Conservation (phyloP, 2,888 invertebrate species). For the Spialia ferax region DNA sequence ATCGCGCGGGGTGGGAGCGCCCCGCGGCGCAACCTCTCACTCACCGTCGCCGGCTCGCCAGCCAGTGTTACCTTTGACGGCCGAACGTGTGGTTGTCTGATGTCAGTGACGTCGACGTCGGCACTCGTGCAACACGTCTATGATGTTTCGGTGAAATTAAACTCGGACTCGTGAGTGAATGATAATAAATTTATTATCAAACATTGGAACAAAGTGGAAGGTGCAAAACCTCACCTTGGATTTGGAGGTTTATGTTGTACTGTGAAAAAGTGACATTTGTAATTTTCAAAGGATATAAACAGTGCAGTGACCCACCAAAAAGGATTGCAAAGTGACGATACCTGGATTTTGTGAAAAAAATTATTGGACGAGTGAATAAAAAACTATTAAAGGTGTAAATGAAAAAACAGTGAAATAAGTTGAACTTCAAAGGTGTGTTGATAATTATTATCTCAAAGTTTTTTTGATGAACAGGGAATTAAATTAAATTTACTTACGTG, state of each 20-base stretch:
- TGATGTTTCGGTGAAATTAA: slow-evolving; percentile 84
- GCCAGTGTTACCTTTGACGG: slow-evolving; percentile 89
- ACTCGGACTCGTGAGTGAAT: slow-evolving; percentile 81
- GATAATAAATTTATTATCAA: slow-evolving; percentile 84
- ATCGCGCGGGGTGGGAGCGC: slow-evolving; percentile 84
- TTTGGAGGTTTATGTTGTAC: slow-evolving; percentile 75
- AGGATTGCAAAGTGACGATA: slow-evolving; percentile 70
- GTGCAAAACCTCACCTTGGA: slow-evolving; percentile 78
- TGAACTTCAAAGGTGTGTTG: slow-evolving; percentile 51
- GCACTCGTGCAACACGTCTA: slow-evolving; percentile 85
- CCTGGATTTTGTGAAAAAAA: slow-evolving; percentile 52
- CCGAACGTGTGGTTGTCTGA: slow-evolving; percentile 82
- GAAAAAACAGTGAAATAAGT: slow-evolving; percentile 41
- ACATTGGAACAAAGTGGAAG: slow-evolving; percentile 91
- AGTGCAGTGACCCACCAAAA: slow-evolving; percentile 79
- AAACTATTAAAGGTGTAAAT: slow-evolving; percentile 42
- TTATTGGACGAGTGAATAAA: slow-evolving; percentile 24
- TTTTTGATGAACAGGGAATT: slow-evolving; percentile 7
- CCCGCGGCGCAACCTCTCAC: slow-evolving; percentile 87
- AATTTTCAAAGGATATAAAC: slow-evolving; percentile 68
- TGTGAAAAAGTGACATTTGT: slow-evolving; percentile 76
- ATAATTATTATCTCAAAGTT: slow-evolving; percentile 33
- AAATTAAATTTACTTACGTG: not conserved
- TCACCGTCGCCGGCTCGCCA: slow-evolving; percentile 85
- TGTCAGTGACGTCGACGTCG: slow-evolving; percentile 84